Evolutionary conservation across 2,113 vertebrate genomes (phyloP).

Genomic region (Ciconia stormi): DNA sequence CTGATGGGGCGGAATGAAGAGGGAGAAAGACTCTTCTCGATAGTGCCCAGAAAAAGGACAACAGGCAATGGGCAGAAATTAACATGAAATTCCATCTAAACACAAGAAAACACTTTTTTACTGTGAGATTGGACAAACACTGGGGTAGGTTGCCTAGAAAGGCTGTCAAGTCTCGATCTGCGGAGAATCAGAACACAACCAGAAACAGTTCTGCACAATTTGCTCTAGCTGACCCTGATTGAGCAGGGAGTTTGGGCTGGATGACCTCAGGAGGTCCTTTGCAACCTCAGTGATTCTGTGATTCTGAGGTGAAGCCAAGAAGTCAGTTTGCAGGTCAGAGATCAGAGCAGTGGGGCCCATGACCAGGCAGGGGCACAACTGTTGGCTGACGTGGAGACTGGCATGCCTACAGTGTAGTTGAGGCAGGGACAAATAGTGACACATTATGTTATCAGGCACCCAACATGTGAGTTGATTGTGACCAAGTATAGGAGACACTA

Average conservation of each 20-base stretch:
- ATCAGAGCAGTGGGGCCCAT: no score
- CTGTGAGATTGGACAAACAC: not conserved
- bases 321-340: not conserved
- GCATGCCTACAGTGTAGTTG: not conserved
- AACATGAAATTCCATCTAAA: not conserved
- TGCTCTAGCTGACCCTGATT: not conserved
- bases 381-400: not conserved
- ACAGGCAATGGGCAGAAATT: not conserved
- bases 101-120: not conserved
- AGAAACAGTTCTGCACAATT: not conserved
- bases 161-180: not conserved
- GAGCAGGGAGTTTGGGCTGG: no score
- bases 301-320: not conserved
- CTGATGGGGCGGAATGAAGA: not conserved
- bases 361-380: not conserved
- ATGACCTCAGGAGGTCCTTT: not conserved
- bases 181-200: not conserved
- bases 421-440: not conserved
- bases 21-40: not conserved
- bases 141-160: not conserved
- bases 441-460: not conserved
- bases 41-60: not conserved
- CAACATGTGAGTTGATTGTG: no score
- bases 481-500: not conserved
- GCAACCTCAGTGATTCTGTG: not conserved